phyloP scores from a whole-genome alignment of 2,113 vertebrate genomes.

The Hepsetus odoe region DNA sequence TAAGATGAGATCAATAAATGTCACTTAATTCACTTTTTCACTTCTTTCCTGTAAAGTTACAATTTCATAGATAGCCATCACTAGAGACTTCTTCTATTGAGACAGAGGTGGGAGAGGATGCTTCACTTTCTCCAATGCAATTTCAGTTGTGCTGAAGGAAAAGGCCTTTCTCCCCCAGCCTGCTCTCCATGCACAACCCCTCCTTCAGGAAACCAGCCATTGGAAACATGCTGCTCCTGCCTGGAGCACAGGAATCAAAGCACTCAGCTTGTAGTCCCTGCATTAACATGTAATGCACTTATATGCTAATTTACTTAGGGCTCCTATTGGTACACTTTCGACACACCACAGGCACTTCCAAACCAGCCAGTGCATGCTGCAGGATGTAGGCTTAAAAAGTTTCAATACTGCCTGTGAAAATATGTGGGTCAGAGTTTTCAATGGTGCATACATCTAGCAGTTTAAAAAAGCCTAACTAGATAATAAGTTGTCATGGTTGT shows the following conservation, averaged over 20 bases:
- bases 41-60: no score
- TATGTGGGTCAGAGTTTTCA: no score
- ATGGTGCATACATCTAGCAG: no score
- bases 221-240: slow-evolving; percentile 59
- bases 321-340: slow-evolving; percentile 66
- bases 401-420: slow-evolving; percentile 4
- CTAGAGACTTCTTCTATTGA: neutral
- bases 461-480: no score
- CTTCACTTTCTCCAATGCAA: slow-evolving; percentile 30
- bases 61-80: neutral
- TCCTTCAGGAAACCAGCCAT: slow-evolving; percentile 62
- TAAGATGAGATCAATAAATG: no score
- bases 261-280: slow-evolving; percentile 64
- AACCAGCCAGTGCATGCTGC: slow-evolving; percentile 56
- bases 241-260: slow-evolving; percentile 53
- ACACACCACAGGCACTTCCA: slow-evolving; percentile 73
- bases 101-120: neutral
- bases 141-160: slow-evolving; percentile 38
- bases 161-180: slow-evolving; percentile 15
- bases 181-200: slow-evolving; percentile 53
- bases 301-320: slow-evolving; percentile 72
- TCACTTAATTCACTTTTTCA: no score
- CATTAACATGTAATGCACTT: slow-evolving; percentile 72
- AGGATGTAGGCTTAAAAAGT: slow-evolving; percentile 12
- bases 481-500: no score